Base-by-base conservation (phyloP, 2,888 invertebrate species). In the Morpho deidamia region DNA sequence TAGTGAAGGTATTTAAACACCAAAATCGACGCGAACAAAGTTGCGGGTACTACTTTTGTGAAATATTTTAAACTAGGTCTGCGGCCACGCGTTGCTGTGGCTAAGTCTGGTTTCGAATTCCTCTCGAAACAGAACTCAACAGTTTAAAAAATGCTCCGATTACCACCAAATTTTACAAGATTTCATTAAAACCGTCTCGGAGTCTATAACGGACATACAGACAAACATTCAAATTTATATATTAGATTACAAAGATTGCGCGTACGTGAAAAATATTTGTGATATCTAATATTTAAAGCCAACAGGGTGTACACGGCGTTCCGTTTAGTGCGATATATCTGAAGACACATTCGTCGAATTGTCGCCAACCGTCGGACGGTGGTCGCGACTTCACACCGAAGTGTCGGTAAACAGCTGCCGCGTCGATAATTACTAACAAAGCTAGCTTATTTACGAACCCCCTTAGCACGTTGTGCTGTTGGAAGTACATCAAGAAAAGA, bases 331-430 rank as follows among this genome's bases (percentile, higher is more conserved):
- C 61, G 72, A 70, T 65, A 63, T 62, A 65, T 71, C 66, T 62
- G 70, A 67, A 67, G 74, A 69, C 65, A 69, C 71, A 71, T 86
- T 86, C 86, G 86, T 60, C 84, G 86, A 87, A 87, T 69, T 77
- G 80, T 79, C 80, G 74, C 71, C 74, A 69, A 69, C 66, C 72
- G 76, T 63, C 74, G 75, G 77, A 71, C 86, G 89, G 88, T 87
- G 89, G 89, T 89, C 89, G 89, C 75, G 81, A 80, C 81, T 87
- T 89, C 85, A 80, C 89, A 87, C 89, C 80, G 67, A 82, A 76
- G 85, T 83, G 87, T 74, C 64, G 69, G 70, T 72, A 81, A 86
- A 89, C 81, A 83, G 84, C 83, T 82, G 84, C 88, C 68, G 81
- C 74, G 63, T 64, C 74, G 83, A 78, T 86, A 88, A 86, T 88